These are phyloP conservation scores for Paelopatides confundens DNA, from an alignment of 53 echinoderm and acorn worm species.

Conservation along the genomic window DNA sequence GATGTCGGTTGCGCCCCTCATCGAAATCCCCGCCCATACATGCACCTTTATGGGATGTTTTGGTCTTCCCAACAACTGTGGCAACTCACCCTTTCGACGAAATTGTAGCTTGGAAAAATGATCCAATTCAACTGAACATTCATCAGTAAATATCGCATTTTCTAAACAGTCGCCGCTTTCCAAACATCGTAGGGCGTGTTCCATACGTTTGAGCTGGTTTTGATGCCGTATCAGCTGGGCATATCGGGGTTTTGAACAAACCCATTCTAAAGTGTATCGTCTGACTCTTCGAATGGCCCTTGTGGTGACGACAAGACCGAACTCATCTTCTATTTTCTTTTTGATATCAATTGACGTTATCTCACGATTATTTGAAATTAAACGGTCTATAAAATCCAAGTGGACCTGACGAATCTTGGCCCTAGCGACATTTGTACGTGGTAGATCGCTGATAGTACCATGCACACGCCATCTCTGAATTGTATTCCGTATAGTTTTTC, in stretches of 20 bases:
- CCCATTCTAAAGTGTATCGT: not conserved
- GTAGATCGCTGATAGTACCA: not conserved
- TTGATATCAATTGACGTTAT: not conserved
- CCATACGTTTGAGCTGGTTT: not conserved
- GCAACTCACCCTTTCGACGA: not conserved
- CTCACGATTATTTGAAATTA: not conserved
- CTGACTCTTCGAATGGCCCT: not conserved
- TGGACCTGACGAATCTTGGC: not conserved
- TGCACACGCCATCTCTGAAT: not conserved
- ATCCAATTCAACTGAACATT: constrained; percentile 26
- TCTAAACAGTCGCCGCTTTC: not conserved
- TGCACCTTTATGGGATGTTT: constrained; percentile 27
- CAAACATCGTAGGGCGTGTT: not conserved
- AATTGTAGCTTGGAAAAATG: not conserved
- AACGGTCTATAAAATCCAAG: not conserved
- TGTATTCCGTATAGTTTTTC: not conserved
- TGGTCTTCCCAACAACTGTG: not conserved
- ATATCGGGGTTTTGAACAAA: constrained; percentile 1
- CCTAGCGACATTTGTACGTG: not conserved
- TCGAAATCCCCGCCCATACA: constrained; percentile 34
- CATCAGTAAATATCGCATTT: constrained; percentile 40
- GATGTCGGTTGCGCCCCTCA: constrained; percentile 22
- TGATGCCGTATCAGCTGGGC: not conserved
- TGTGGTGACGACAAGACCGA: not conserved
- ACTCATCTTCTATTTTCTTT: not conserved